Base-by-base conservation (phyloP, 1,140 invertebrate species). In the Zaprionus ornatus region DNA sequence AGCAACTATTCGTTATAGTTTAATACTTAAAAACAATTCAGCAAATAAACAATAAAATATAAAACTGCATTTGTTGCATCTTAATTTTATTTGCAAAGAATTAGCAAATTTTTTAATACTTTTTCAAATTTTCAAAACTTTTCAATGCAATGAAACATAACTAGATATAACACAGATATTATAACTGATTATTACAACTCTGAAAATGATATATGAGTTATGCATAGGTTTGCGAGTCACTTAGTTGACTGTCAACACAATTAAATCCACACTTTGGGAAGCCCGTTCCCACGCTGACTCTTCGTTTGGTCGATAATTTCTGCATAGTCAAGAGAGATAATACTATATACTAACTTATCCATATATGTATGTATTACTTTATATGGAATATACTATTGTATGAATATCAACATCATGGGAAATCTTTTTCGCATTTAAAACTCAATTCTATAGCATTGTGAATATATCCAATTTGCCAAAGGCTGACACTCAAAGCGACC, bases 241-340 rank as follows among this genome's bases (percentile, higher is more conserved):
- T 60, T 40, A 69, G 32, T 32, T 15, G 35, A 21, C 23, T 54
- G 23, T n/a, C 40, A 71, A 32, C 15, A 32, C 13, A 23, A 50
- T 35, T 21, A 64, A 37, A 25, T 63, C 29, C 2, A 59, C 54
- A 66, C 69, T 66, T 27, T 25, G n/a, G 3, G 25, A 10, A 45
- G 35, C 27, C 13, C 55, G 4, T 35, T 15, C 45, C 35, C 35
- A 19, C 6, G 23, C 4, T 13, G 23, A 3, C 32, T 67, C 3
- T 45, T 17, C 50, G 71, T 73, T 73, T 73, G 71, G 64, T 73
- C 71, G 64, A 73, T 73, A 73, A 42, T 25, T 60, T 40, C 12
- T 55, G 15, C 45, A 50, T 23, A 50, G 42, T 17, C n/a, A 9
- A 3, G 40, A 42, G 4, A 37, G 35, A 37, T 12, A 23, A 23